phyloP scores from a whole-genome alignment of 2,888 invertebrate genomes.

The Epirrhoe alternata region DNA sequence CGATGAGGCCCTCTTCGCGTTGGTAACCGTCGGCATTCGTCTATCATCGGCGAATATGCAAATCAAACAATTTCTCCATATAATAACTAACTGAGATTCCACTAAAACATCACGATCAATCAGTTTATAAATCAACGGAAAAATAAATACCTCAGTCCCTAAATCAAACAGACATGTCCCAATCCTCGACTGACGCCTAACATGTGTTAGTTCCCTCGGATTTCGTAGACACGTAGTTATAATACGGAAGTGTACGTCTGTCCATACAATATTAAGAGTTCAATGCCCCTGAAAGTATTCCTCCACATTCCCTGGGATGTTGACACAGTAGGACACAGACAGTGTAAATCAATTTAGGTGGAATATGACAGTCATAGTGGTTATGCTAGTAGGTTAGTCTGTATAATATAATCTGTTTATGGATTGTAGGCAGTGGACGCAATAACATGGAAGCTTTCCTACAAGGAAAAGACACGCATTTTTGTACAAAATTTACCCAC shows the following conservation, averaged over 20 bases:
- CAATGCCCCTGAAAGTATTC: constrained; percentile 63
- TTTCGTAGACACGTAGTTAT: constrained; percentile 60
- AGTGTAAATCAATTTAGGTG: constrained; percentile 14
- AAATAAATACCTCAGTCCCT: constrained; percentile 33
- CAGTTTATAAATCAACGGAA: constrained; percentile 26
- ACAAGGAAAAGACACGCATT: too few species aligned
- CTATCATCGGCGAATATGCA: too few species aligned
- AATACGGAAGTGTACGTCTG: constrained; percentile 74
- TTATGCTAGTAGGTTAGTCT: not conserved
- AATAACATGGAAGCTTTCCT: too few species aligned
- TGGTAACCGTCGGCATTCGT: too few species aligned
- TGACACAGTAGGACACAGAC: constrained; percentile 44
- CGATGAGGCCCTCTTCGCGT: too few species aligned
- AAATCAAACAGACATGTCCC: constrained; percentile 65
- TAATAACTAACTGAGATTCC: too few species aligned
- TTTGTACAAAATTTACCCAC: too few species aligned
- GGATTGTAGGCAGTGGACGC: not conserved
- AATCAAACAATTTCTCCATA: too few species aligned
- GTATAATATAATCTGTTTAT: not conserved
- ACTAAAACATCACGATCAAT: too few species aligned
- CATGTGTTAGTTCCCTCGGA: constrained; percentile 61
- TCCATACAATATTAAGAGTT: constrained; percentile 74
- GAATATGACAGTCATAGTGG: constrained; percentile 2
- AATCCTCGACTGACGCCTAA: constrained; percentile 47
- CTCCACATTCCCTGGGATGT: constrained; percentile 46